Conservation (phyloP, 2,113 vertebrate species). For the Dicrurus megarhynchus region DNA sequence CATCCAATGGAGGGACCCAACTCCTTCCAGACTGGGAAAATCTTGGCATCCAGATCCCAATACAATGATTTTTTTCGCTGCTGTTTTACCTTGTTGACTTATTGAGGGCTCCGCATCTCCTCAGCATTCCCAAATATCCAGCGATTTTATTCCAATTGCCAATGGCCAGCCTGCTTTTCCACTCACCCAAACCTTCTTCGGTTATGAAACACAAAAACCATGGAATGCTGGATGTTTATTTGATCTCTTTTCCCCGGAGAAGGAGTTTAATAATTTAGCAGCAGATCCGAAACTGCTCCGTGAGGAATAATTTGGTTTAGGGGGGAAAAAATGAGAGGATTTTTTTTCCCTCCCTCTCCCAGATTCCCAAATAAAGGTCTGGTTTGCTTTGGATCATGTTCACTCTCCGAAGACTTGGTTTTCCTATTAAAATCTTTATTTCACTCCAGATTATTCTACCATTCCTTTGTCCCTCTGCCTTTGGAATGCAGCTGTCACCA, state of each 20-base stretch:
- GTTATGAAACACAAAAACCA: neutral
- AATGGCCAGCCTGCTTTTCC: conserved; percentile 48
- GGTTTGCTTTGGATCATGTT: conserved; percentile 47
- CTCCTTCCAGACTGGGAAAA: neutral
- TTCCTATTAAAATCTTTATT: conserved; percentile 73
- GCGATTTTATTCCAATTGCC: conserved; percentile 29
- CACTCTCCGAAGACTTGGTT: conserved; percentile 67
- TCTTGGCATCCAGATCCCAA: neutral
- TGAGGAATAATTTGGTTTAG: neutral
- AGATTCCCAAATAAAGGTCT: conserved; percentile 15
- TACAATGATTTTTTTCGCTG: fast-evolving
- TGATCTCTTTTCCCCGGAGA: conserved; percentile 49
- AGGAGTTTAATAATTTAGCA: conserved; percentile 58
- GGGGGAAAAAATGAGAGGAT: neutral
- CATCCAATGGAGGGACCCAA: neutral
- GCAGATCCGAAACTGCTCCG: conserved; percentile 19
- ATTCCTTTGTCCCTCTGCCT: conserved; percentile 55
- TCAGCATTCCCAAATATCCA: conserved; percentile 16
- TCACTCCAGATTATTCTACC: conserved; percentile 69
- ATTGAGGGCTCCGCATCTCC: neutral
- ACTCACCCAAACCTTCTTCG: conserved; percentile 24
- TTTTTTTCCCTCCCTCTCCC: conserved; percentile 10
- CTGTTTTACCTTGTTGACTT: neutral
- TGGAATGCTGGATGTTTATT: conserved; percentile 58
- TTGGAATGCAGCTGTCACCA: conserved; percentile 62